Conservation (phyloP, 2,888 invertebrate genomes). For the Cheilosia pagana region DNA sequence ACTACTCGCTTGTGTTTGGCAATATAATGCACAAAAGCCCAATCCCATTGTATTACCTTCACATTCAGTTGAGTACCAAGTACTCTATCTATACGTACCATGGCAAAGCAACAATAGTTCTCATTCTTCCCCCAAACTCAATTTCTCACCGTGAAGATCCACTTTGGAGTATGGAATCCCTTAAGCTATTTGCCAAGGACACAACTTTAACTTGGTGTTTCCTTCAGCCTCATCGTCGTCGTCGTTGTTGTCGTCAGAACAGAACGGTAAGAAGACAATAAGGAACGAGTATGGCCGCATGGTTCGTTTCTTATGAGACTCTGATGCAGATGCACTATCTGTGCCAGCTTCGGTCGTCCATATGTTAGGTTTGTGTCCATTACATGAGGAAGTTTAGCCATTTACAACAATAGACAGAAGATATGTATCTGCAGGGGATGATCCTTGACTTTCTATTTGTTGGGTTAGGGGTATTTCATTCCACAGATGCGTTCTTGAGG, state of each 20-base stretch:
- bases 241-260: slow-evolving; percentile 25
- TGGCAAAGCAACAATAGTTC: slow-evolving; percentile 29
- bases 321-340: slow-evolving; percentile 54
- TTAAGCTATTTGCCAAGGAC: slow-evolving; percentile 69
- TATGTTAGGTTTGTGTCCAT: slow-evolving; percentile 59
- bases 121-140: slow-evolving; percentile 42
- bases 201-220: slow-evolving; percentile 64
- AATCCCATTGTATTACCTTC: slow-evolving; percentile 55
- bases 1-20: slow-evolving; percentile 6
- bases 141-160: slow-evolving; percentile 61
- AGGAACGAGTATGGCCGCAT: slow-evolving; percentile 24
- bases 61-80: slow-evolving; percentile 33
- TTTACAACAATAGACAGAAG: slow-evolving; percentile 65
- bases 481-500: slow-evolving; percentile 1
- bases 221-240: slow-evolving; percentile 29
- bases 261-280: slow-evolving; percentile 59
- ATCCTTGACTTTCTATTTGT: slow-evolving; percentile 69
- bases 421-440: slow-evolving; percentile 56
- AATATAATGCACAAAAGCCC: slow-evolving; percentile 50
- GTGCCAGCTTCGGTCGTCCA: slow-evolving; percentile 40
- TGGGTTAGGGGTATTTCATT: slow-evolving; percentile 43
- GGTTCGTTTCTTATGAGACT: slow-evolving; percentile 31
- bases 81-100: background rate
- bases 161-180: slow-evolving; percentile 63
- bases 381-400: slow-evolving; percentile 65